Evolutionary conservation across 2,113 vertebrate species (phyloP).

Genomic region (Romanogobio albipinnatus): DNA sequence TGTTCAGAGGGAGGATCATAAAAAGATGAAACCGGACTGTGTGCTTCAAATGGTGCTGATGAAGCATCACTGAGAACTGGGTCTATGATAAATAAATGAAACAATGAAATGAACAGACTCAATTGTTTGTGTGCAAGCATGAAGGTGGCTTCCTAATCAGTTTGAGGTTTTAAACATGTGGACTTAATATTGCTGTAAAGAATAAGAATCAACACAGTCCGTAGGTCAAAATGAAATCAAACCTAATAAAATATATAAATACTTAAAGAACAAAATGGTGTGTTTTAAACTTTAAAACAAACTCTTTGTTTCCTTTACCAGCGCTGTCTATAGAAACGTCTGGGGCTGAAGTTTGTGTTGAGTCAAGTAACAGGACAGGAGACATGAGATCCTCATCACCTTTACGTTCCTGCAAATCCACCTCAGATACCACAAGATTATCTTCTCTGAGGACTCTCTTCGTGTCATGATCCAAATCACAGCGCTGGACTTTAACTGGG

Average conservation of each 20-base stretch:
- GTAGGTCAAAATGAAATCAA: neutral
- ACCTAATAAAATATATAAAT: neutral
- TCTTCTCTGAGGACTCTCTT: neutral
- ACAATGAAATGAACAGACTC: neutral
- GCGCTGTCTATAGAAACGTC: neutral
- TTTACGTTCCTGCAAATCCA: neutral
- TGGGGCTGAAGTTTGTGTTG: neutral
- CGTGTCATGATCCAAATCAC: neutral
- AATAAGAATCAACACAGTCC: neutral
- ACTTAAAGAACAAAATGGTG: neutral
- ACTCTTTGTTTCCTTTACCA: neutral
- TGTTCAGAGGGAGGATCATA: neutral
- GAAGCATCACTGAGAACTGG: conserved; percentile 18
- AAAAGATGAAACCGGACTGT: neutral
- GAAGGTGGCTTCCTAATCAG: neutral
- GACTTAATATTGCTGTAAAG: neutral
- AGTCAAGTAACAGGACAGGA: neutral
- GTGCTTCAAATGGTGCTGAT: neutral
- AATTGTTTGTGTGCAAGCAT: neutral
- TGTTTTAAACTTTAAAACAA: neutral
- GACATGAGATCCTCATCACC: neutral
- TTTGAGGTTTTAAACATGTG: neutral
- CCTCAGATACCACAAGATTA: neutral
- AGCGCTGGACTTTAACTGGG: neutral
- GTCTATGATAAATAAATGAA: neutral